Conservation (phyloP, 2,113 vertebrate species). For the Vidua chalybeata region DNA sequence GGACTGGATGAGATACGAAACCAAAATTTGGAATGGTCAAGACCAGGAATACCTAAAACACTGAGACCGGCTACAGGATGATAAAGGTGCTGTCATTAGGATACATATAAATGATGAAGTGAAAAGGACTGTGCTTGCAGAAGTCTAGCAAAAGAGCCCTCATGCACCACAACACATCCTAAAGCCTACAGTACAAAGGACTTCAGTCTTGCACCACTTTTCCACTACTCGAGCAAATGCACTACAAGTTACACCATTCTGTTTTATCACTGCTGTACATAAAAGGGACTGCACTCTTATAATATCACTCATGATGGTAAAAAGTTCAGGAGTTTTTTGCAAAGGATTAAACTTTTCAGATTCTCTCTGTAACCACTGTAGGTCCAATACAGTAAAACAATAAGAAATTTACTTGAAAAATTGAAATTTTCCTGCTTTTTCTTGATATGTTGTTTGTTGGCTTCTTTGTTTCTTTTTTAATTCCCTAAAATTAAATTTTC, state of each 20-base stretch:
- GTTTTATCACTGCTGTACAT: not conserved
- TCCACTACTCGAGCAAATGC: not conserved
- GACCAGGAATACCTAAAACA: not conserved
- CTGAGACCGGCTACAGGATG: rapidly evolving
- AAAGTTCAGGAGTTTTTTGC: not conserved
- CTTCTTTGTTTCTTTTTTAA: not conserved
- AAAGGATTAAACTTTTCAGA: not conserved
- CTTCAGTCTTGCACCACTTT: not conserved
- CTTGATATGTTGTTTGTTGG: not conserved
- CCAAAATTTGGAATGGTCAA: not conserved
- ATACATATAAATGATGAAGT: not conserved
- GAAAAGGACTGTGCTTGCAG: not conserved
- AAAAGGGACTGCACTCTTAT: not conserved
- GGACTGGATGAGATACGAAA: not conserved
- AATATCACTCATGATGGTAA: not conserved
- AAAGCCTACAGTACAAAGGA: not conserved
- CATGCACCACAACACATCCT: not conserved
- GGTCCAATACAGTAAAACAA: not conserved
- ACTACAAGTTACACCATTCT: not conserved
- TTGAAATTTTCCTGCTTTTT: not conserved
- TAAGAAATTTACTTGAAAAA: not conserved
- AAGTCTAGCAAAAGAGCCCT: not conserved
- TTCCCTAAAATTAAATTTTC: not conserved
- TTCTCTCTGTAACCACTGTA: not conserved
- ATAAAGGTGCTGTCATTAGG: not conserved